phyloP scores from a whole-genome alignment of 2,797 vertebrate species.

The Avahi laniger region DNA sequence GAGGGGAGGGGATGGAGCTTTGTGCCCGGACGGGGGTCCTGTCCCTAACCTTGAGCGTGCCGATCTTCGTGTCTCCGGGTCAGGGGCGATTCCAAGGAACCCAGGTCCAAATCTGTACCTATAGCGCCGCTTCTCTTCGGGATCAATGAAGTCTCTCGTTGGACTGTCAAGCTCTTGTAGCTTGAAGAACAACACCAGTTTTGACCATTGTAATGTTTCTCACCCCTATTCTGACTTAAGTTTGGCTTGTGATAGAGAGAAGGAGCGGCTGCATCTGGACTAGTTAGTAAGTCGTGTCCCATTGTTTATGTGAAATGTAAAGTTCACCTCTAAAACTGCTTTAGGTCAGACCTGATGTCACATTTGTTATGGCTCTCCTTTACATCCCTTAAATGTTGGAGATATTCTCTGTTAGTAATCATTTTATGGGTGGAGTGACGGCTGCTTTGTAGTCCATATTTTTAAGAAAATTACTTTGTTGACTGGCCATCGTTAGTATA shows the following conservation, averaged over 20 bases:
- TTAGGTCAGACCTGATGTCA: background rate
- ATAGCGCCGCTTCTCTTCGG: background rate
- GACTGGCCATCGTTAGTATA: conserved; percentile 8
- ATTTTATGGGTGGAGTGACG: background rate
- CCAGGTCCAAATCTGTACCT: background rate
- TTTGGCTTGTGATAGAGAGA: conserved; percentile 36
- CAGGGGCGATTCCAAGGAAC: background rate
- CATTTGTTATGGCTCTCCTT: background rate
- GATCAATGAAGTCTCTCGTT: conserved; percentile 23
- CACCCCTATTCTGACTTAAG: conserved; percentile 30
- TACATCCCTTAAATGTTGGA: background rate
- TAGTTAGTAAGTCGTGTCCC: conserved; percentile 55
- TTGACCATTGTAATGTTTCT: conserved; percentile 22
- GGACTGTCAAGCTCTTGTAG: background rate
- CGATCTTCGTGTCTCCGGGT: background rate
- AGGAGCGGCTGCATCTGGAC: conserved; percentile 44
- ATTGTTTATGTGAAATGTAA: conserved; percentile 17
- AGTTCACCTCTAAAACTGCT: conserved; percentile 5
- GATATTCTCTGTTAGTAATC: background rate
- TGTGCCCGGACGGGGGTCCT: background rate
- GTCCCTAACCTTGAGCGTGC: conserved; percentile 38
- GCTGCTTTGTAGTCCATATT: background rate
- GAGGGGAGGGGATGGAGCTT: background rate
- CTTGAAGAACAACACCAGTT: background rate
- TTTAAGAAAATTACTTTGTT: conserved; percentile 6